Base-by-base conservation (phyloP, 2,797 vertebrate species). In the Scolopax rusticola region DNA sequence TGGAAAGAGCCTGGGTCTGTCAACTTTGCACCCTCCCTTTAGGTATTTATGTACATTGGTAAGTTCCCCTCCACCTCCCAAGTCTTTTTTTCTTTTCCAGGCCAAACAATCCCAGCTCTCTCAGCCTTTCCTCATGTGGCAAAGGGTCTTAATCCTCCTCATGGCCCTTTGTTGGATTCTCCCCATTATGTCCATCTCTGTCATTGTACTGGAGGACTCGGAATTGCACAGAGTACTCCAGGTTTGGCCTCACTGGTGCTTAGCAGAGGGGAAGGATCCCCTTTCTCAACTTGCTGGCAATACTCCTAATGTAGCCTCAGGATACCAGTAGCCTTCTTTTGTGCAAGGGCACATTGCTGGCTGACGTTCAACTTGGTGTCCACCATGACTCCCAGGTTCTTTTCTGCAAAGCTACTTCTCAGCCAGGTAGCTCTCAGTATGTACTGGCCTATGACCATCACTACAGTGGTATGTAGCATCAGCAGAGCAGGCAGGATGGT, bases 151-250 rank as follows among this genome's bases (percentile, higher is more conserved):
- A 38, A 8, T 48, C 8, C 4, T 81, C n/a, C 60, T 43, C 3
- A 4, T 65, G 45, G 23, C 27, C 19, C 36, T 76, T 64, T 53
- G 20, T 60, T 93, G 76, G 23, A 38, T n/a, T 74, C 12, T 20
- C 30, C 6, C 5, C 0, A 0, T 41, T 53, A n/a, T 15, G 12
- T 75, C 45, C 40, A 38, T 28, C 8, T 83, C 36, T n/a, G 15
- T 75, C 15, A 8, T 51, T 64, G 32, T 57, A 13, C 11, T 51
- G 16, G 7, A 15, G 7, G 23, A 8, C 18, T 36, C 33, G 81
- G 45, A 84, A 45, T 50, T 71, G 33, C n/a, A 48, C 9, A 3
- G 36, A 48, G 13, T 38, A 20, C 16, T 84, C 27, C 36, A 51
- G 0, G 2, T 79, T 75, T 87, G 28, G 13, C 25, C 10, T 87